Conservation (phyloP, 2,113 vertebrate genomes). For the Coturnix japonica region DNA sequence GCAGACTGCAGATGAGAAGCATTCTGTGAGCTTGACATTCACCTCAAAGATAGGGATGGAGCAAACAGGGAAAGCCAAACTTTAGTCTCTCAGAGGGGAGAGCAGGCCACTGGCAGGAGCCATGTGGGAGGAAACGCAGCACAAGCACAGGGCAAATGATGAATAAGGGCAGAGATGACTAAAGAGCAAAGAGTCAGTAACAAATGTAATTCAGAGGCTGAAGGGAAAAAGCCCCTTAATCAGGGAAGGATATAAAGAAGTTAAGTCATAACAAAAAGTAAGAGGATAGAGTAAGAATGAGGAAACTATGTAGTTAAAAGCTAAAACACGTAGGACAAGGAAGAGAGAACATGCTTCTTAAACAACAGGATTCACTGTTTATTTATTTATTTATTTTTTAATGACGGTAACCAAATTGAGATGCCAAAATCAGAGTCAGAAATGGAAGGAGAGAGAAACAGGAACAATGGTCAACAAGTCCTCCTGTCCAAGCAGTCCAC, state of each 20-base stretch:
- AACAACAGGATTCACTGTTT: background rate
- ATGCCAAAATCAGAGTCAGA: background rate
- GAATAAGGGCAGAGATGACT: background rate
- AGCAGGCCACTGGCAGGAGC: background rate
- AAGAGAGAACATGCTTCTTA: background rate
- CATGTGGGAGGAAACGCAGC: background rate
- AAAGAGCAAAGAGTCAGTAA: background rate
- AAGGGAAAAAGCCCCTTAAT: background rate
- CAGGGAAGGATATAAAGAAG: background rate
- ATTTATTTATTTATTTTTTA: too few species aligned
- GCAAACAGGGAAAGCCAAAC: background rate
- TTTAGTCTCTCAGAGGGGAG: background rate
- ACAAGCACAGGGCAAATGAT: fast-evolving
- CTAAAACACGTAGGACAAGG: background rate
- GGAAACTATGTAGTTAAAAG: background rate
- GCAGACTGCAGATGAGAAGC: fast-evolving
- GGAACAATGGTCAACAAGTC: background rate
- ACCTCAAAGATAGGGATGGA: background rate
- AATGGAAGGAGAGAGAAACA: background rate
- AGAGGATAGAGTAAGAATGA: background rate
- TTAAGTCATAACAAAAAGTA: background rate
- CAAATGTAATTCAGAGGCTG: background rate
- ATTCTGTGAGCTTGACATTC: background rate
- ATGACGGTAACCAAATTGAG: background rate
- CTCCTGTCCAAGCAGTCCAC: background rate